Evolutionary conservation across 2,888 invertebrate species (phyloP).

Genomic region (Furcula furcula): DNA sequence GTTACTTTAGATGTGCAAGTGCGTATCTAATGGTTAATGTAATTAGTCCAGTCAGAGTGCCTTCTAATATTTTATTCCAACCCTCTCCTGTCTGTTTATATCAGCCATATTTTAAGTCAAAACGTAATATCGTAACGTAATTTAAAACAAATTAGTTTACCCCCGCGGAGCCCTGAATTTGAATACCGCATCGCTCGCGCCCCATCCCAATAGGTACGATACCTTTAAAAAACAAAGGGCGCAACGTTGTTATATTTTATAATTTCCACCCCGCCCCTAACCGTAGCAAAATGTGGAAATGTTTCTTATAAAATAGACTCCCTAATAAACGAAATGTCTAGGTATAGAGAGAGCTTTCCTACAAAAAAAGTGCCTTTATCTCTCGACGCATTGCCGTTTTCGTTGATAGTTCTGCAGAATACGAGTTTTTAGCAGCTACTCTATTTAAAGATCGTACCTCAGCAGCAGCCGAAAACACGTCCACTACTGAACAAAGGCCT

Average conservation of each 20-base stretch:
- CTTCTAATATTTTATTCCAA: conserved; percentile 61
- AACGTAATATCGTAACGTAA: conserved; percentile 80
- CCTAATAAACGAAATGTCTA: conserved; percentile 66
- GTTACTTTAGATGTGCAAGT: no score
- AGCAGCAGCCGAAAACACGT: no score
- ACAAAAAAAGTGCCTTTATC: conserved; percentile 59
- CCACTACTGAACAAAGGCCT: no score
- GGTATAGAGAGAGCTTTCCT: conserved; percentile 57
- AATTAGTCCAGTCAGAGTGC: conserved; percentile 49
- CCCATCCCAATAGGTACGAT: conserved; percentile 55
- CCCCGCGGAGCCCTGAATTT: conserved; percentile 72
- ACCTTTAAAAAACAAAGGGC: conserved; percentile 75
- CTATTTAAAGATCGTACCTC: no score
- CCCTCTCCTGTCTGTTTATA: conserved; percentile 69
- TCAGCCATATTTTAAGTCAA: conserved; percentile 70
- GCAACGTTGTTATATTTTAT: conserved; percentile 65
- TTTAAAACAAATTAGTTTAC: conserved; percentile 80
- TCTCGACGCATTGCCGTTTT: conserved; percentile 50
- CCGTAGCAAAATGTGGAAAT: conserved; percentile 45
- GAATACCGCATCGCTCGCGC: conserved; percentile 70
- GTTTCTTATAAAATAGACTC: conserved; percentile 65
- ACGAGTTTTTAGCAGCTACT: conserved; percentile 28
- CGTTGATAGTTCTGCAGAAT: conserved; percentile 51
- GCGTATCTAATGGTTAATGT: conserved; percentile 54
- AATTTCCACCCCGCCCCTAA: conserved; percentile 55